Conservation (phyloP, 2,113 vertebrate species). For the Gnathochromis pfefferi region DNA sequence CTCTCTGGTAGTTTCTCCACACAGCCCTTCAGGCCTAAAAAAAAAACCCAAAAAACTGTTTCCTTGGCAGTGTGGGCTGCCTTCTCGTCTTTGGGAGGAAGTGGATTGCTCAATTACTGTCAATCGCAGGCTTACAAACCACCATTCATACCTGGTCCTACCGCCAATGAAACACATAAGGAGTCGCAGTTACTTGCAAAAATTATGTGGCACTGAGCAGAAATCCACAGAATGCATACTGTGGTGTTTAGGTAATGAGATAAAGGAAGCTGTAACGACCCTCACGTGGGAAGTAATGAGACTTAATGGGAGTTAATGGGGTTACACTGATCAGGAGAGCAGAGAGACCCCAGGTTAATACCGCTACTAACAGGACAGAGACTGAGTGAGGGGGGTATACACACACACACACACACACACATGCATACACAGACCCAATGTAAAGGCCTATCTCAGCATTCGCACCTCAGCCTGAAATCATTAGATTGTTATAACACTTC, state of each 20-base stretch:
- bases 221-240: slow-evolving; percentile 20
- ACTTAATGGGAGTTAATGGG: slow-evolving; percentile 68
- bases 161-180: neutral
- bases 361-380: slow-evolving; percentile 48
- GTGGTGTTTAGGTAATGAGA: slow-evolving; percentile 43
- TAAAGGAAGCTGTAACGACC: slow-evolving; percentile 38
- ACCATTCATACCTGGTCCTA: neutral
- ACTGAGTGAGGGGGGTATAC: neutral
- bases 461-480: slow-evolving; percentile 1
- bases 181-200: neutral
- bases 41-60: rapidly evolving
- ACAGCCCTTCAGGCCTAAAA: neutral
- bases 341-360: slow-evolving; percentile 56
- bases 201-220: neutral
- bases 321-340: slow-evolving; percentile 53
- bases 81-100: neutral
- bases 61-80: neutral
- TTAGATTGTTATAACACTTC: neutral
- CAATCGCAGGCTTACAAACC: slow-evolving; percentile 5
- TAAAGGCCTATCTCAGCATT: neutral
- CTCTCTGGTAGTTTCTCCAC: neutral
- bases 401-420: neutral
- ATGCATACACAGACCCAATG: neutral
- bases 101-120: slow-evolving; percentile 49
- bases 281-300: slow-evolving; percentile 46